Percentiles rank a stretch among this genome's conserved stretches.
These are phyloP conservation scores for Stigmatopora nigra DNA, from an alignment of 2,113 vertebrate species.

Conservation along the genomic window DNA sequence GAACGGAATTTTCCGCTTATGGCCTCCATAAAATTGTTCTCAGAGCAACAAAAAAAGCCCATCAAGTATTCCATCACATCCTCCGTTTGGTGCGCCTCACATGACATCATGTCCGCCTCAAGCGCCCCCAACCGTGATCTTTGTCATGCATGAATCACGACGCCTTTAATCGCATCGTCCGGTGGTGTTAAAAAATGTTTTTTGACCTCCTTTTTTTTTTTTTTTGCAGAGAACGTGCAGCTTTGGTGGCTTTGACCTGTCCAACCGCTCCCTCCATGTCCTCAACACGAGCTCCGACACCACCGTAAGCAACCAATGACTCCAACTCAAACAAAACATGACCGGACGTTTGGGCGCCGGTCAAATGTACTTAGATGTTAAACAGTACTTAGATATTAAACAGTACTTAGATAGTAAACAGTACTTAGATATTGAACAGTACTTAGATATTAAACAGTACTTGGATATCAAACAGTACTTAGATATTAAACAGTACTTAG, in stretches of 20 bases:
- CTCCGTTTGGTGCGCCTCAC: constrained; percentile 15
- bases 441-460: too few relatives aligned
- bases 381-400: too few relatives aligned
- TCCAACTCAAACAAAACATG: neutral
- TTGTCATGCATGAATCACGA: constrained; percentile 60
- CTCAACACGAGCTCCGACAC: constrained; percentile 75
- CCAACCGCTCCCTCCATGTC: constrained; percentile 87
- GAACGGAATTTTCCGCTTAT: constrained; percentile 1
- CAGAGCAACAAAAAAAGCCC: constrained; percentile 19
- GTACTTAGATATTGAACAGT: too few relatives aligned
- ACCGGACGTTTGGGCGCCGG: too few relatives aligned
- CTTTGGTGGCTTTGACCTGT: constrained; percentile 95
- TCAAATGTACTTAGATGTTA: too few relatives aligned
- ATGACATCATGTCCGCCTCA: constrained; percentile 52
- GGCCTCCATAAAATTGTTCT: constrained; percentile 17
- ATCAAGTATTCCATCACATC: neutral
- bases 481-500: too few relatives aligned
- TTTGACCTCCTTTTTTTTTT: constrained; percentile 1
- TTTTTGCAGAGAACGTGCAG: constrained; percentile 88
- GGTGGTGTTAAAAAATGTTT: constrained; percentile 23
- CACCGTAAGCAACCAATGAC: constrained; percentile 72
- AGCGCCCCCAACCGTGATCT: constrained; percentile 45
- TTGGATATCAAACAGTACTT: too few relatives aligned
- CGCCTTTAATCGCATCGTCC: constrained; percentile 33
- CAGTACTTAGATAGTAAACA: too few relatives aligned